phyloP scores from a whole-genome alignment of 2,113 vertebrate genomes.

The Corynorhinus townsendii region DNA sequence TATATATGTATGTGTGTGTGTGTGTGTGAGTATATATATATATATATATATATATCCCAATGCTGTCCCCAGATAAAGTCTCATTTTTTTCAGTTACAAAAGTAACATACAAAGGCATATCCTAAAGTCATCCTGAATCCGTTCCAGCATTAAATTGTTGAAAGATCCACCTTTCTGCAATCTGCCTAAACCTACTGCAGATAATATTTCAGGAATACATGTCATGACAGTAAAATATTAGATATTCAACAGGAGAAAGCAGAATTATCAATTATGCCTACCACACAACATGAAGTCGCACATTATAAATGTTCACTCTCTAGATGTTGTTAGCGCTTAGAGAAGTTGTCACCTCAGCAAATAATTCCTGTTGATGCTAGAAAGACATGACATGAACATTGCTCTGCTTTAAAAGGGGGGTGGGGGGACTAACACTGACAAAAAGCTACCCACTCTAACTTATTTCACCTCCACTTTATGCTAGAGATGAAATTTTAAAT shows the following conservation, averaged over 20 bases:
- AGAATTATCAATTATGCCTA: not conserved
- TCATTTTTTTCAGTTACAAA: not conserved
- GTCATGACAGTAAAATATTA: not conserved
- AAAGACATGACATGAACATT: slow-evolving; percentile 28
- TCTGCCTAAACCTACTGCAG: not conserved
- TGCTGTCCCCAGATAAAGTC: not conserved
- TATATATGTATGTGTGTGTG: not conserved
- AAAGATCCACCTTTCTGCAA: not conserved
- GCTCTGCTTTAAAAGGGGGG: not conserved
- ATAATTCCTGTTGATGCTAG: slow-evolving; percentile 60
- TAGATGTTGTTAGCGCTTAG: slow-evolving; percentile 1
- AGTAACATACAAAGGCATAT: not conserved
- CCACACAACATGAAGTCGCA: not conserved
- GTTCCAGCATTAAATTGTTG: not conserved
- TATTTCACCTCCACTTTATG: slow-evolving; percentile 53
- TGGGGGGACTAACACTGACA: not conserved
- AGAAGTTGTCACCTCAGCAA: slow-evolving; percentile 54
- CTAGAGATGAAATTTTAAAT: slow-evolving; percentile 72
- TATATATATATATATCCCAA: not conserved
- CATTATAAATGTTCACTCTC: not conserved
- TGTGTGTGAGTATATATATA: no score
- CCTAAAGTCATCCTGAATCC: not conserved
- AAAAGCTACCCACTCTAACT: slow-evolving; percentile 16
- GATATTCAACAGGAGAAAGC: not conserved
- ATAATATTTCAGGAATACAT: not conserved